A percentile compares a stretch with the other conserved stretches of the same genome.
Evolutionary conservation across 2,797 vertebrate genomes (phyloP).

Genomic region (Propithecus deckenii): DNA sequence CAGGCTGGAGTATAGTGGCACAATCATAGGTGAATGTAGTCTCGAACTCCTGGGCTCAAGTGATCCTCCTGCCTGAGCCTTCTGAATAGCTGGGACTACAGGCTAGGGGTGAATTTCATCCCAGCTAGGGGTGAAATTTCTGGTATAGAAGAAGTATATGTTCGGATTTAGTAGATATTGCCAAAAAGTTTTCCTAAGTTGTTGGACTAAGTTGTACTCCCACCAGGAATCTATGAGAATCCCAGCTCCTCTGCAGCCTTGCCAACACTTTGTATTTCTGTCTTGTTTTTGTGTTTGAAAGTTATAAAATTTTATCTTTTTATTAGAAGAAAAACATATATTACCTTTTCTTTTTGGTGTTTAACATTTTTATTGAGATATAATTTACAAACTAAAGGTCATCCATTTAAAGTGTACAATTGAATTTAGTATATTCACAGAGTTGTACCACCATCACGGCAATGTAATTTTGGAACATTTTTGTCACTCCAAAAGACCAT

Average conservation of each 20-base stretch:
- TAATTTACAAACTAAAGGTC: background rate
- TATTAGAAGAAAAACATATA: background rate
- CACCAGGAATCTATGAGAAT: background rate
- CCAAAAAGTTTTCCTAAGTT: background rate
- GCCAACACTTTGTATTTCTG: background rate
- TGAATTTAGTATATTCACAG: background rate
- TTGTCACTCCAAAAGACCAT: background rate
- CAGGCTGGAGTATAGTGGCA: no score
- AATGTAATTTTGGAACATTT: background rate
- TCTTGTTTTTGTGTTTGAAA: background rate
- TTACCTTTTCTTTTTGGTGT: background rate
- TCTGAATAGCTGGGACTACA: no score
- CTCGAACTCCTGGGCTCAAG: no score
- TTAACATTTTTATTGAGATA: background rate
- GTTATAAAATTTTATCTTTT: background rate
- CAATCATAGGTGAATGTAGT: no score
- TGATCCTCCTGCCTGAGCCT: no score
- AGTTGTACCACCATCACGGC: background rate
- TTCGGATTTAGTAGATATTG: background rate
- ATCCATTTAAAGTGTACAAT: background rate
- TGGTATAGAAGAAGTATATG: background rate
- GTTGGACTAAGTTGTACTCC: background rate
- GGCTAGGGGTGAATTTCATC: background rate
- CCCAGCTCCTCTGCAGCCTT: background rate
- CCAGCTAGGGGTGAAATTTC: background rate